Evolutionary conservation across 30 jellyfish, hydroid and myxozoan genomes (phyloP), one percentile per base, ranked within the genome.

Genomic region (Clytia hemisphaerica): DNA sequence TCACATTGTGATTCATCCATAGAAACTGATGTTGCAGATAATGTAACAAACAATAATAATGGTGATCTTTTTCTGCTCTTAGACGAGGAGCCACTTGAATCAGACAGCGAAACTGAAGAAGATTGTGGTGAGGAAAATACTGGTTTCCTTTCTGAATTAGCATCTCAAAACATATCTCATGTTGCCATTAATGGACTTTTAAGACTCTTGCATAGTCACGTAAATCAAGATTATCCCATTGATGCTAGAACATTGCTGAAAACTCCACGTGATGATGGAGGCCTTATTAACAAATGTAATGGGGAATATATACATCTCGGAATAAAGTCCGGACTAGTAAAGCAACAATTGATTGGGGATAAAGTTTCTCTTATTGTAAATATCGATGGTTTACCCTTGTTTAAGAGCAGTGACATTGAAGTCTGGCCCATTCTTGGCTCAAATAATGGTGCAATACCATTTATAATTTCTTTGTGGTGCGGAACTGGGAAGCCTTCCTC

Each of bases 401-500:
- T 27, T 36, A 68, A 68, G 37, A 16, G 50, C 45, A 22, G 73
- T 28, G 47, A 47, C 29, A 47, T 45, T 42, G 73, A 68, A 54
- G 19, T 68, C 28, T 68, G 80, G 80, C 80, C 80, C 25, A 68
- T 68, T 48, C 51, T 68, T 16, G 72, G 72, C 30, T 10, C 25
- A 21, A 24, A 44, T 36, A 40, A 68, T 38, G 80, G 80, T 19
- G 29, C 6, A 37, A 22, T 6, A 24, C 51, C 61, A 30, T 68
- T 68, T 68, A 47, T 68, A 6, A 59, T 74, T 36, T 69, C 86
- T 45, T 22, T 74, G n/a, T 74, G 24, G 30, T 74, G 75, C 61
- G 86, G 86, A 58, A 49, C 19, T 5, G 28, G 51, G n/a, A 74
- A 74, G 37, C 86, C 79, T 34, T 35, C 36, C 9, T 57, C 58